A percentile compares a stretch with the other conserved stretches of the same genome.
Evolutionary conservation across 2,113 vertebrate species (phyloP).

Genomic region (Desmodus rotundus): DNA sequence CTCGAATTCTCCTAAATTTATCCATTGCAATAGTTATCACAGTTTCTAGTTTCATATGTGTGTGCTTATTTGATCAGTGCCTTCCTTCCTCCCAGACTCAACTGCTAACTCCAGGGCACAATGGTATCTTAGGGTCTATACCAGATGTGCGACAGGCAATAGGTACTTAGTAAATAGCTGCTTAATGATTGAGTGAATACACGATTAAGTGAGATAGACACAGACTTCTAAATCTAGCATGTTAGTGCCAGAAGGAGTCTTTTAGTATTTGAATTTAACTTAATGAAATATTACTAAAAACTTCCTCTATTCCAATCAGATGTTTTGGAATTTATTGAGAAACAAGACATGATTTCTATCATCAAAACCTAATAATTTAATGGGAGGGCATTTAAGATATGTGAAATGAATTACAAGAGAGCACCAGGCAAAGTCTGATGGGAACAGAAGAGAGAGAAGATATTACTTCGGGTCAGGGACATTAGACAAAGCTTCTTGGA

Average conservation of each 20-base stretch:
- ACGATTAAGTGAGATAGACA: background rate
- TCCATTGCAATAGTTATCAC: background rate
- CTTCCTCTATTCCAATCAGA: background rate
- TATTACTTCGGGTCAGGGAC: background rate
- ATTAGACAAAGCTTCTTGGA: slow-evolving; percentile 17
- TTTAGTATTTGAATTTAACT: background rate
- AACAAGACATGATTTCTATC: background rate
- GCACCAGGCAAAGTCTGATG: background rate
- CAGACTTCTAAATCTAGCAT: background rate
- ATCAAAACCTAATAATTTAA: background rate
- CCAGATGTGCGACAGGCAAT: background rate
- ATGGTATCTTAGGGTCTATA: background rate
- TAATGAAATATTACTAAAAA: slow-evolving; percentile 8
- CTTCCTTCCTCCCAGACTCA: background rate
- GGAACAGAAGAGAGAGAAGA: background rate
- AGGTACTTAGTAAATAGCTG: background rate
- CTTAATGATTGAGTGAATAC: background rate
- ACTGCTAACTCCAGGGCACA: background rate
- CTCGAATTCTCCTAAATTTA: background rate
- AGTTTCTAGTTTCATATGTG: background rate
- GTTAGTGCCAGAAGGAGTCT: background rate
- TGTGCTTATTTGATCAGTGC: background rate
- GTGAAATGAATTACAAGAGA: background rate
- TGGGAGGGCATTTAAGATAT: background rate
- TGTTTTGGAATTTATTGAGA: background rate